Base-by-base conservation (phyloP, 2,888 invertebrate species). In the Hydraecia micacea region DNA sequence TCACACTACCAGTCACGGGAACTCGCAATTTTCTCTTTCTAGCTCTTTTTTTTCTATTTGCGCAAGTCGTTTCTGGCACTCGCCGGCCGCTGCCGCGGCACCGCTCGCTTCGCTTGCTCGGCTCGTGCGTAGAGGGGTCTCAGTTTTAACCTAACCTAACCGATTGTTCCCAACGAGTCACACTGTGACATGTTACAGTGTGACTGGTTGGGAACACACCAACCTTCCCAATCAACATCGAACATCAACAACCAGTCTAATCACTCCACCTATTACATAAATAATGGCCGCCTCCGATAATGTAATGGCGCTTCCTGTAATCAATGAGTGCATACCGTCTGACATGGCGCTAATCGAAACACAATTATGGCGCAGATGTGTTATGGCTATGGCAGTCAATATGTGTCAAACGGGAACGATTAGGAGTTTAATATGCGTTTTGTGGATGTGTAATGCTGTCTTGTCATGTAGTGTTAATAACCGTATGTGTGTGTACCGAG, bases 271-370 rank as follows among this genome's bases (percentile, higher is more conserved):
- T 62, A 76, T 80, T 73, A 87, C 85, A 85, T 80, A 77, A 80
- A 75, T 87, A 68, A 85, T 87, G 87, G 65, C 75, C 11, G 68
- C 71, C n/a, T 72, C 71, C 67, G 28, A 42, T 52, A 77, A n/a
- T 42, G 49, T 73, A 65, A 74, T 79, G 79, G 65, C 46, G 65
- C 68, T 69, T 83, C 65, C 73, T 79, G 42, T 70, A 58, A 81
- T 69, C 68, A 85, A 87, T 81, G 75, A 86, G 72, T 74, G 67
- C 67, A 80, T 83, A 79, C 78, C 85, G 77, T 79, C 80, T 78
- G 84, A 79, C 84, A 88, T 85, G 81, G 86, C 83, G 89, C 89
- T 92, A 92, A 92, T 92, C 87, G 90, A 90, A 89, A 77, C 86
- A 77, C 87, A 91, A 91, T 92, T 90, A 89, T 84, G 77, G 74